Percentiles rank a stretch among this genome's conserved stretches.
Evolutionary conservation across 2,113 vertebrate genomes (phyloP).

Genomic region (Aspidoscelis tigris): DNA sequence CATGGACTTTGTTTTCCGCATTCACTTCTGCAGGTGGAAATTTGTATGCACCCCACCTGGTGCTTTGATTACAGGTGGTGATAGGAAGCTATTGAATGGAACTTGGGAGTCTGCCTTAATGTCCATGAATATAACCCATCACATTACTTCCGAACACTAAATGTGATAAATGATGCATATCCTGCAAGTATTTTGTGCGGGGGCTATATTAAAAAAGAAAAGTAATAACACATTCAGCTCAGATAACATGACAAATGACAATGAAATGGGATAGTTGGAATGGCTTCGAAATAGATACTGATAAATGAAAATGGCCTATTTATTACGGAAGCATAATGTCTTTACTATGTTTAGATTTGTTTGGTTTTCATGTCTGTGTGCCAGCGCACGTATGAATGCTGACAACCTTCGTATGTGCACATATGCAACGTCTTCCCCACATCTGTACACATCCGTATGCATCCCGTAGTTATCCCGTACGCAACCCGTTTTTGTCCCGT

Average conservation of each 20-base stretch:
- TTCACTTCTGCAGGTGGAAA: slow-evolving; percentile 7
- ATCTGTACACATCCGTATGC: too few species aligned
- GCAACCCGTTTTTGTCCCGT: too few species aligned
- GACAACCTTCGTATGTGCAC: too few species aligned
- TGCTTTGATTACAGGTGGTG: slow-evolving; percentile 21
- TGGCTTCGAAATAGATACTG: slow-evolving; percentile 46
- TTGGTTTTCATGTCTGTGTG: slow-evolving; percentile 25
- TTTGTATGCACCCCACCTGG: slow-evolving; percentile 4
- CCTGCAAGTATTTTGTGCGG: slow-evolving; percentile 26
- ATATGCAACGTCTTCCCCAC: too few species aligned
- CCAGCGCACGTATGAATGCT: too few species aligned
- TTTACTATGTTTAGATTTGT: slow-evolving; percentile 25
- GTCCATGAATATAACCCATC: slow-evolving; percentile 34
- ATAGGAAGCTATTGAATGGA: slow-evolving; percentile 23
- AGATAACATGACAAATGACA: slow-evolving; percentile 40
- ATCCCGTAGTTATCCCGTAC: too few species aligned
- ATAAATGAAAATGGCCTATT: slow-evolving; percentile 35
- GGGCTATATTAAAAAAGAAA: slow-evolving; percentile 41
- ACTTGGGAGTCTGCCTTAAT: slow-evolving; percentile 5
- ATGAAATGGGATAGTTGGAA: slow-evolving; percentile 42
- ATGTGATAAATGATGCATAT: slow-evolving; percentile 33
- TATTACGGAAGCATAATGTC: slow-evolving; percentile 28
- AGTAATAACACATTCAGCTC: slow-evolving; percentile 32
- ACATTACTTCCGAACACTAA: slow-evolving; percentile 8
- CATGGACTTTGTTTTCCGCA: neutral